Percentiles rank a stretch among this genome's conserved stretches.
These are phyloP conservation scores for Hormiphora californensis DNA, from an alignment of 37 sponge, comb jelly and placozoan species.

Conservation along the genomic window DNA sequence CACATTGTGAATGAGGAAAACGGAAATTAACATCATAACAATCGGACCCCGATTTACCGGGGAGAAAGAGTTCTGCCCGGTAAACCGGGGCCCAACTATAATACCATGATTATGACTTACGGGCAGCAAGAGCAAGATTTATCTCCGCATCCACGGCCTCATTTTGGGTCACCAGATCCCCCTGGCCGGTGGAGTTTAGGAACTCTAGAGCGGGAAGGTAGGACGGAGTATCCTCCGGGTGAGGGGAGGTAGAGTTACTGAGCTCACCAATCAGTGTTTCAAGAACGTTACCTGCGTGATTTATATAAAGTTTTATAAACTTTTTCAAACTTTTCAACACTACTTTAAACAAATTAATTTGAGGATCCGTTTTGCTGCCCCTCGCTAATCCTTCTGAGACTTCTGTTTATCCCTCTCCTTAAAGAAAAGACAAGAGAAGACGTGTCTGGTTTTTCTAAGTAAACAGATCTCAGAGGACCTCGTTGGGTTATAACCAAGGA, in stretches of 20 bases:
- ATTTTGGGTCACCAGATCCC: constrained; percentile 15
- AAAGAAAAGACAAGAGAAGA: too few relatives aligned
- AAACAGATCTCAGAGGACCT: too few relatives aligned
- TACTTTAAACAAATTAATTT: too few relatives aligned
- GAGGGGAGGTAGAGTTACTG: neutral
- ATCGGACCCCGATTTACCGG: too few relatives aligned
- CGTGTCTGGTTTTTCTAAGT: too few relatives aligned
- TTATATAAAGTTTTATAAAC: neutral
- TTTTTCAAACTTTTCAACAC: too few relatives aligned
- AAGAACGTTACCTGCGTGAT: constrained; percentile 46
- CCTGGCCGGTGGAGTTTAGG: constrained; percentile 5
- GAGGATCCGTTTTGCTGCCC: too few relatives aligned
- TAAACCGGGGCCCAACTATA: too few relatives aligned
- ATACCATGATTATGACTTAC: neutral
- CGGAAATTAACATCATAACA: neutral
- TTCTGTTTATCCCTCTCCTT: too few relatives aligned
- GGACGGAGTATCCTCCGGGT: neutral
- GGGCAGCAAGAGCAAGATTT: neutral
- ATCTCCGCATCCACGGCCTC: constrained; percentile 33
- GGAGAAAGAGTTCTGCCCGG: too few relatives aligned
- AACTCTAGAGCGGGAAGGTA: constrained; percentile 50
- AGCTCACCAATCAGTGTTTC: constrained; percentile 21
- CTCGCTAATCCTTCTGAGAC: too few relatives aligned
- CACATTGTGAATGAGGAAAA: neutral
- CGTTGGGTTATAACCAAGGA: too few relatives aligned